These are phyloP conservation scores for Proteles cristata DNA, from an alignment of 2,113 vertebrate species.

Conservation along the genomic window DNA sequence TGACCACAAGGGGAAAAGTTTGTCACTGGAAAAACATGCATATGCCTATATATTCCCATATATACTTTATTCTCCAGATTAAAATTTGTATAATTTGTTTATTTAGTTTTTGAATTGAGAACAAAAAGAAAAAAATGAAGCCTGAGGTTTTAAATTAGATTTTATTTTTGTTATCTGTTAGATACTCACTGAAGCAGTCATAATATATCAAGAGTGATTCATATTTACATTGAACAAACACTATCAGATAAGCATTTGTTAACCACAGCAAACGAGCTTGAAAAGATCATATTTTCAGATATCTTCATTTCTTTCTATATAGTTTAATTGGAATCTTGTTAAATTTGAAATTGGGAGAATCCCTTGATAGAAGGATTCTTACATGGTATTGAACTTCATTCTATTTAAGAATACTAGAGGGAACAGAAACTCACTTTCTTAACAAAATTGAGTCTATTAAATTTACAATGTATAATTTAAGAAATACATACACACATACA, in stretches of 20 bases:
- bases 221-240: slow-evolving; percentile 54
- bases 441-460: slow-evolving; percentile 4
- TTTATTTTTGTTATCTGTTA: slow-evolving; percentile 71
- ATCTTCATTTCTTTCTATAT: slow-evolving; percentile 38
- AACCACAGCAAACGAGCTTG: slow-evolving; percentile 27
- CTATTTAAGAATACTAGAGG: not conserved
- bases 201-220: slow-evolving; percentile 61
- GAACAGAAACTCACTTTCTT: slow-evolving; percentile 37
- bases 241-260: slow-evolving; percentile 53
- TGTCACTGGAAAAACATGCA: slow-evolving; percentile 63
- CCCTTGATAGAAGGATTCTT: slow-evolving; percentile 65
- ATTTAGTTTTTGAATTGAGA: slow-evolving; percentile 63
- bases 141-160: slow-evolving; percentile 65
- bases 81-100: slow-evolving; percentile 75
- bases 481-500: not conserved
- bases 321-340: slow-evolving; percentile 28
- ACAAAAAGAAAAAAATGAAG: slow-evolving; percentile 59
- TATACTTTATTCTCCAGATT: slow-evolving; percentile 55
- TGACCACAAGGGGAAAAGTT: slow-evolving; percentile 73
- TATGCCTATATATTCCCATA: slow-evolving; percentile 64
- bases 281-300: slow-evolving; percentile 47
- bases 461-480: slow-evolving; percentile 57
- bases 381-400: not conserved
- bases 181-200: slow-evolving; percentile 64
- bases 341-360: slow-evolving; percentile 75